Evolutionary conservation across 1,140 invertebrate species (phyloP), one percentile per base, ranked within the genome.

Genomic region (Brachionus rotundiformis): DNA sequence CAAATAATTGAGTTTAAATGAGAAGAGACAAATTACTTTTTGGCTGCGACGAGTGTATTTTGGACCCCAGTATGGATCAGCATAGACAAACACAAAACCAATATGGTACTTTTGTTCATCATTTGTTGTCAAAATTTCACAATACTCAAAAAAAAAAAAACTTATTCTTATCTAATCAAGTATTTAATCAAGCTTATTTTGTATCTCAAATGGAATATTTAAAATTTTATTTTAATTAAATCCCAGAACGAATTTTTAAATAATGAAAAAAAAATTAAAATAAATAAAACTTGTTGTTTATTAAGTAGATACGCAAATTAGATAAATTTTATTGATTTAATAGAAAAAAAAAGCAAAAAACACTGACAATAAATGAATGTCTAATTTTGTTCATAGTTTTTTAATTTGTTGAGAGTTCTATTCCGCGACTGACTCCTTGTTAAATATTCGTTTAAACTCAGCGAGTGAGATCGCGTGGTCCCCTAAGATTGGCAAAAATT

Each of bases 401-500:
- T 65, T 71, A 19, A 23, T 16, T 71, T 71, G 29, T 41, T 3
- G 39, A 63, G 29, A 3, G 7, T 33, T 68, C 39, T 73, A 73
- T 19, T 73, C 68, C 6, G 39, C 36, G 16, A 41, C 27, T 19
- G 33, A 10, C 5, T 47, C 39, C 23, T 73, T 73, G 19, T 44
- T 44, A 25, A 73, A 73, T 31, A 73, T 73, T 47, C 39, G 36
- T 44, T 73, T 63, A 39, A 79, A 79, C 10, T 79, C 76, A 31
- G 11, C 47, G 5, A 79, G 47, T 23, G 76, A 54, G 31, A 79
- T 79, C 2, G 25, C 49, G 5, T 39, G 39, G 33, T 79, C 76
- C 23, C 76, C 76, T 79, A 25, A 59, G 11, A 59, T 31, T 0
- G 0, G 59, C 11, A 31, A 47, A 47, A 77, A 77, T 33, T 54